Base-by-base conservation (phyloP, 2,888 invertebrate genomes). In the Melanophora roralis region DNA sequence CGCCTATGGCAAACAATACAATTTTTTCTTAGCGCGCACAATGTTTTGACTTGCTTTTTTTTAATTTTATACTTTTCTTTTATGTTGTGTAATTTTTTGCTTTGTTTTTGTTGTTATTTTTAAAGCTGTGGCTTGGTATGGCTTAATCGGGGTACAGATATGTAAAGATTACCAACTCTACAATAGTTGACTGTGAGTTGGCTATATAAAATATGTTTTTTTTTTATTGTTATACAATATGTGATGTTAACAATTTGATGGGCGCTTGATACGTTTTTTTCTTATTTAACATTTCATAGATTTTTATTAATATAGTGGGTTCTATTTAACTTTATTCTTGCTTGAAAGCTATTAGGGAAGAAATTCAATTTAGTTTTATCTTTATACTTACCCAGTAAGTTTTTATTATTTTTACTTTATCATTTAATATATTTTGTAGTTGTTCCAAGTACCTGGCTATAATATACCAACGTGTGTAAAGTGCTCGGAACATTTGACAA, bases 391-490 rank as follows among this genome's bases (percentile, higher is more conserved):
- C 27, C 27, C 27, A 27, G 3, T 5, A 27, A 5, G 3, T 27
- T 27, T 27, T 6, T 5, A 27, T 27, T 27, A 27, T 27, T 5
- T 27, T 27, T 27, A 27, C 6, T 27, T 27, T 3, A 6, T 27
- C 6, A 6, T 27, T 27, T 3, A 6, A 6, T 27, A 5, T 27
- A 11, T 14, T 36, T 82, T 85, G 47, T 84, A 89, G 89, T 85
- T 90, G 84, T 90, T 89, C 83, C 90, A 90, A 88, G 90, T 90
- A 73, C 89, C 90, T 84, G 90, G 90, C 76, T 90, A 90, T 85
- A 89, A 88, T 85, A 86, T 89, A 83, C 90, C 89, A 83, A 90
- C 90, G 77, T 90, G 90, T 86, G 89, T 89, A 53, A 90, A 90
- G 86, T 90, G 90, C 85, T 90, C 90, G 43, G 90, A 90, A 83